A percentile compares a stretch with the other conserved stretches of the same genome.
These are phyloP conservation scores for Ophion slaviceki DNA, from an alignment of 2,888 invertebrate genomes.

Conservation along the genomic window DNA sequence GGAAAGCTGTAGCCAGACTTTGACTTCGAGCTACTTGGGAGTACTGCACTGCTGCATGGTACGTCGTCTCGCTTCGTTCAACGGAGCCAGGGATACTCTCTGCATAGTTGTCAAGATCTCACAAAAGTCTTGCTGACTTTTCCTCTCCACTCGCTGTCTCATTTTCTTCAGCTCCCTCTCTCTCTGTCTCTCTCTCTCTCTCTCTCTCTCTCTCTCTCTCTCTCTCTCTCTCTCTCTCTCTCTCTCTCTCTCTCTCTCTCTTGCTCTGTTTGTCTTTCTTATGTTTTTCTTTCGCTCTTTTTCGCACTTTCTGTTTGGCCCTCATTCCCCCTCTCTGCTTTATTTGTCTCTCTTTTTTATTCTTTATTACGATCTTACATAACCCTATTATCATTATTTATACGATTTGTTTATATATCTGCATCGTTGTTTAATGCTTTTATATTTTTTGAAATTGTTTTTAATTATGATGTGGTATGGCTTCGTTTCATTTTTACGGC, in stretches of 20 bases:
- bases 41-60: conserved; percentile 23
- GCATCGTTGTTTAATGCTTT: too few species aligned
- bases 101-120: conserved; percentile 40
- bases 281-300: not conserved
- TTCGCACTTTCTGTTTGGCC: not conserved
- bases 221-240: not conserved
- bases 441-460: too few species aligned
- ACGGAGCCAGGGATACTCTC: conserved; percentile 13
- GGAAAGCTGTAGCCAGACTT: conserved; percentile 32
- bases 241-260: not conserved
- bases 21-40: conserved; percentile 16
- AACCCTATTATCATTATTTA: too few species aligned
- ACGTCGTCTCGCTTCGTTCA: conserved; percentile 31
- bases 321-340: not conserved
- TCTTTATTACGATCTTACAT: too few species aligned
- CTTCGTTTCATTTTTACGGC: too few species aligned
- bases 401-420: too few species aligned
- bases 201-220: not conserved
- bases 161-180: conserved; percentile 1
- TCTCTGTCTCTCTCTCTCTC: not conserved
- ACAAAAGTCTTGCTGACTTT: not conserved
- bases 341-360: not conserved
- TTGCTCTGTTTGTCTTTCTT: not conserved
- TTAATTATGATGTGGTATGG: too few species aligned
- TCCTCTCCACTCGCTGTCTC: not conserved